Evolutionary conservation across 2,797 vertebrate species (phyloP).

Genomic region (Sebastiscus tertius): DNA sequence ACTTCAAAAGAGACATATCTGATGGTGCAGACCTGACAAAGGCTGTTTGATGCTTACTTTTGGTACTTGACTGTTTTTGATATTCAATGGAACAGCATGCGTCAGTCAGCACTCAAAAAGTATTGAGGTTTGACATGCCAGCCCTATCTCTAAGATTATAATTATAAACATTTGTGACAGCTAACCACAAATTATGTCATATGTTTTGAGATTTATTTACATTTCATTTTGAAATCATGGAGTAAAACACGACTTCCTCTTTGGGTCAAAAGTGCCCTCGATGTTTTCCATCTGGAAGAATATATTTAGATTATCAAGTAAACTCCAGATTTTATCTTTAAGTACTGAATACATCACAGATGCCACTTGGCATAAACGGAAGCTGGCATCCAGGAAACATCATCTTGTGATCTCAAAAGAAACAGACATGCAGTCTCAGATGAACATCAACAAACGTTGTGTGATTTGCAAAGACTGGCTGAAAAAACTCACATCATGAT

Average conservation of each 20-base stretch:
- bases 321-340: slow-evolving; percentile 50
- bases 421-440: slow-evolving; percentile 21
- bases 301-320: slow-evolving; percentile 46
- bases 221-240: background rate
- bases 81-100: background rate
- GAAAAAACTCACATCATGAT: background rate
- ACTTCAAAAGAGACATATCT: background rate
- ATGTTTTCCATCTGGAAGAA: slow-evolving; percentile 23
- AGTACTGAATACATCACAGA: slow-evolving; percentile 32
- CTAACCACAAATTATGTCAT: background rate
- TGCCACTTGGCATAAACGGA: slow-evolving; percentile 39
- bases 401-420: slow-evolving; percentile 18
- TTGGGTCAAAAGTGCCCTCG: background rate
- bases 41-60: background rate
- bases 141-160: background rate
- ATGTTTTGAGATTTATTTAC: background rate
- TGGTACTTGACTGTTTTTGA: background rate
- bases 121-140: background rate
- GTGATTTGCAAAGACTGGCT: slow-evolving; percentile 1
- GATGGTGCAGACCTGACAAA: background rate
- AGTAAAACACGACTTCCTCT: background rate
- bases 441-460: slow-evolving; percentile 35
- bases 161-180: background rate
- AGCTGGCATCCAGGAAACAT: slow-evolving; percentile 41
- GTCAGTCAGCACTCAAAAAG: background rate